Evolutionary conservation across 1,140 invertebrate genomes (phyloP).

Genomic region (Melitaea cinxia): DNA sequence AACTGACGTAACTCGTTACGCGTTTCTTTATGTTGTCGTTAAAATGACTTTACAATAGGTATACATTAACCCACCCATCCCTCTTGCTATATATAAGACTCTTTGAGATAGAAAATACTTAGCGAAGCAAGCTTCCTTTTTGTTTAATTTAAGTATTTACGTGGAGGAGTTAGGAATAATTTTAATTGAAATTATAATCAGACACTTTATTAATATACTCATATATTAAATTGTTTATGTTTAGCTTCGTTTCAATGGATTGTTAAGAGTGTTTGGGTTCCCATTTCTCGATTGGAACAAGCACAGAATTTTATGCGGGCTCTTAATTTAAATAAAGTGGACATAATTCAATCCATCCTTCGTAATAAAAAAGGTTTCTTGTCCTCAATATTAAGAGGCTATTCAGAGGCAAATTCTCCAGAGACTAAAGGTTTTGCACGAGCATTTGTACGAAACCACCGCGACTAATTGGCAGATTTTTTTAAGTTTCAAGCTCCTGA

Average conservation of each 20-base stretch:
- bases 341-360: constrained; percentile 10
- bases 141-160: not conserved
- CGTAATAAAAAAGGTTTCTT: constrained; percentile 12
- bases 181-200: not conserved
- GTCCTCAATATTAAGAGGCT: constrained; percentile 4
- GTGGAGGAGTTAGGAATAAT: not conserved
- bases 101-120: not conserved
- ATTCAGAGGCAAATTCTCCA: constrained; percentile 15
- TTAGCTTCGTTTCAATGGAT: not conserved
- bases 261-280: not conserved
- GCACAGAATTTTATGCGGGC: constrained; percentile 18
- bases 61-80: not conserved
- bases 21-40: not conserved
- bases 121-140: not conserved
- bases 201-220: not conserved
- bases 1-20: constrained; percentile 6
- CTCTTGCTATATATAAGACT: not conserved
- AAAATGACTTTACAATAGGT: not conserved
- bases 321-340: constrained; percentile 17
- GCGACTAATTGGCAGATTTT: constrained; percentile 24
- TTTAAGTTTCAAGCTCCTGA: constrained; percentile 15
- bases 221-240: too few species aligned
- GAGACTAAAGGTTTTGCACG: constrained; percentile 10
- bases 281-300: not conserved
- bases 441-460: not conserved